Evolutionary conservation across 2,113 vertebrate genomes (phyloP).

Genomic region (Zosterops lateralis): DNA sequence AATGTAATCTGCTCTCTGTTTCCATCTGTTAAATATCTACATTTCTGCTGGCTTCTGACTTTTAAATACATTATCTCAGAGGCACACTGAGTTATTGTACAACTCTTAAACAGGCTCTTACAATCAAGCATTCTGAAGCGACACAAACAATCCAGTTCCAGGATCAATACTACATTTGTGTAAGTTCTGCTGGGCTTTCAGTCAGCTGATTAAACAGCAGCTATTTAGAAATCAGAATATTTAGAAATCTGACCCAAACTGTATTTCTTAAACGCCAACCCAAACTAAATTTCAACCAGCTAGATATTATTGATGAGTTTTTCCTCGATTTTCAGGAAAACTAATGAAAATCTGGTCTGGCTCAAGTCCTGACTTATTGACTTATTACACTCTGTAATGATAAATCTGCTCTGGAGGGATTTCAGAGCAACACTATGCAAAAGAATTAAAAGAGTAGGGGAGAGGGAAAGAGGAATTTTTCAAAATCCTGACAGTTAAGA

Average conservation of each 20-base stretch:
- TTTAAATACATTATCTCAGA: not conserved
- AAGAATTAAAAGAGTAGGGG: not conserved
- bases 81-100: not conserved
- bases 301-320: not conserved
- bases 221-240: not conserved
- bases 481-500: not conserved
- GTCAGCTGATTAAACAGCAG: not conserved
- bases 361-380: not conserved
- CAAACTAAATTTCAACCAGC: not conserved
- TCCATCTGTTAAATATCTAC: not conserved
- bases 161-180: not conserved
- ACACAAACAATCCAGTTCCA: not conserved
- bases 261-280: not conserved
- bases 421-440: not conserved
- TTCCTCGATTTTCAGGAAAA: not conserved
- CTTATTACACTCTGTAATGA: not conserved
- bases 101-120: not conserved
- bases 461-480: not conserved
- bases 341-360: not conserved
- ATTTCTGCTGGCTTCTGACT: not conserved
- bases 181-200: not conserved
- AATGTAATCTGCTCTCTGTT: not conserved
- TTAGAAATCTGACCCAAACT: not conserved
- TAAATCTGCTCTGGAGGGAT: not conserved
- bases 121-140: not conserved